Conservation (phyloP, 2,113 vertebrate species). For the Aldabrachelys gigantea region DNA sequence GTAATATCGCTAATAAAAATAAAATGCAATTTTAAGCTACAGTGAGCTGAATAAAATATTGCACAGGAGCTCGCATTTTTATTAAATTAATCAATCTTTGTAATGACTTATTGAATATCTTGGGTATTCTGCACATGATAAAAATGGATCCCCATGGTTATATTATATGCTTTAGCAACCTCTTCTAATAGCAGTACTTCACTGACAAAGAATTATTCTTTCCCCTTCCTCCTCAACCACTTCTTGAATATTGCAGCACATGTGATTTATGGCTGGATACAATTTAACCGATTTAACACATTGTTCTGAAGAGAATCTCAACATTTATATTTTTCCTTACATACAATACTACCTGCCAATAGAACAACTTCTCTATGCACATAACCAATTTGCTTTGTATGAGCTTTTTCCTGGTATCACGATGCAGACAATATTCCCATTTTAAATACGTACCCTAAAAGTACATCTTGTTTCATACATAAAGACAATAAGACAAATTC, state of each 20-base stretch:
- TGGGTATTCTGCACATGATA: not conserved
- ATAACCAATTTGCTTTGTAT: not conserved
- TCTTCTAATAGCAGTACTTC: not conserved
- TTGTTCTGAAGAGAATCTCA: not conserved
- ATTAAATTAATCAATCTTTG: constrained; percentile 69
- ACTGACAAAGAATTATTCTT: constrained; percentile 28
- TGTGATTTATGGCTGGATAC: constrained; percentile 14
- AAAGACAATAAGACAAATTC: not conserved
- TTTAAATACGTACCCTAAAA: not conserved
- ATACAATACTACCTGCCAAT: not conserved
- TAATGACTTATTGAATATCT: constrained; percentile 67
- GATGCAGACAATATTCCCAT: not conserved
- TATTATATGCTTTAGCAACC: constrained; percentile 38
- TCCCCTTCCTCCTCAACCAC: not conserved
- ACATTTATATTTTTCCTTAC: not conserved
- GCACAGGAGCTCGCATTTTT: constrained; percentile 54
- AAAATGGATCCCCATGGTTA: constrained; percentile 61
- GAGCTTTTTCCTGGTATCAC: not conserved
- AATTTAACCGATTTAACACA: not conserved
- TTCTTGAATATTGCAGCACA: not conserved
- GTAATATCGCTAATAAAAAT: constrained; percentile 59
- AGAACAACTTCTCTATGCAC: not conserved
- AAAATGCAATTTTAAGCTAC: constrained; percentile 66
- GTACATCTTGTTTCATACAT: not conserved
- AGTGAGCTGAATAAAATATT: constrained; percentile 54